phyloP scores from a whole-genome alignment of 2,797 vertebrate genomes.

The Mus minutoides region DNA sequence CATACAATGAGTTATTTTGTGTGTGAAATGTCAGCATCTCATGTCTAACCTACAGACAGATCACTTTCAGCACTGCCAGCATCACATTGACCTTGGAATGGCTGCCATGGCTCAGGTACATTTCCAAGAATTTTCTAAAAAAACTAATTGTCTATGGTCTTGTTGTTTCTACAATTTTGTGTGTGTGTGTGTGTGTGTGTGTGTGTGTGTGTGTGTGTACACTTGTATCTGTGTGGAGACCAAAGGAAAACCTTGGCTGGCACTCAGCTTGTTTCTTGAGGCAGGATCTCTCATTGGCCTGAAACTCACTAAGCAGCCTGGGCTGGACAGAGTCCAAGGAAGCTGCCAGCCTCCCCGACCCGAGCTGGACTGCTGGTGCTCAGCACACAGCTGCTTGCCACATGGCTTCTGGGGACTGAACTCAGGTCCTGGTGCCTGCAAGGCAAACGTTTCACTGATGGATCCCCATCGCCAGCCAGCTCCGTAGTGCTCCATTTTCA shows the following conservation, averaged over 20 bases:
- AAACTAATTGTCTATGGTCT: neutral
- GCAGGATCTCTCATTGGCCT: no score
- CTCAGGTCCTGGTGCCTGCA: neutral
- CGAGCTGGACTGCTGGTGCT: no score
- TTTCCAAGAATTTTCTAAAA: neutral
- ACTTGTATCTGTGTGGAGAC: neutral
- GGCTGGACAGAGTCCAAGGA: no score
- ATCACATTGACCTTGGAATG: neutral
- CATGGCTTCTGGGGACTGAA: no score
- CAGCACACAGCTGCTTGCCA: no score
- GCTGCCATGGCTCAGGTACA: neutral
- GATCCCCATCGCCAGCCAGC: neutral
- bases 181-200: neutral
- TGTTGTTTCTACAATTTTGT: neutral
- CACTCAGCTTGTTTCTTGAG: neutral
- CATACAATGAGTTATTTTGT: neutral
- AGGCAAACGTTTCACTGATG: neutral
- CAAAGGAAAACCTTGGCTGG: neutral
- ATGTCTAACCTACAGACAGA: neutral
- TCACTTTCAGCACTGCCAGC: neutral
- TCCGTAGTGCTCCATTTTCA: neutral
- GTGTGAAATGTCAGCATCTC: neutral
- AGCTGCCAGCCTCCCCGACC: no score
- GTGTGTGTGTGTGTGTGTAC: neutral
- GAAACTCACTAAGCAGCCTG: no score